Evolutionary conservation across 2,888 invertebrate genomes (phyloP), one percentile per base, ranked within the genome.

Genomic region (Cantharis lateralis): DNA sequence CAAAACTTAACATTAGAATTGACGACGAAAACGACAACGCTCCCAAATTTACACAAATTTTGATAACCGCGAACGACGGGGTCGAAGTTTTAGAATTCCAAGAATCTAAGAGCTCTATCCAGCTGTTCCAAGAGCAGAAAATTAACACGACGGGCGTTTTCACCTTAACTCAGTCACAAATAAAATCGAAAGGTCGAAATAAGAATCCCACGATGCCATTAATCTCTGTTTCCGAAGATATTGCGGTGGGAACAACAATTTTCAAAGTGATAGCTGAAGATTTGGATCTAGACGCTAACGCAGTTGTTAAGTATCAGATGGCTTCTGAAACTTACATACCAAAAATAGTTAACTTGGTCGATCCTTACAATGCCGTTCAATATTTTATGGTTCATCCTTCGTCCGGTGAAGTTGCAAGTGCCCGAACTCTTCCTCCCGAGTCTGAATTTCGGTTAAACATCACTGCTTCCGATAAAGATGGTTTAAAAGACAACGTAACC

Each of bases 1-100:
- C 94, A 0, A 92, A 93, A 83, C 86, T 97, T 10, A 92, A 91
- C 0, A 92, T 97, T 66, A 90, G 89, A 0, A 88, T 96, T 20
- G 90, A 92, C 4, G 97, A 97, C 85, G 93, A 93, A 84, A 97
- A 97, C 84, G 96, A 96, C 85, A 96, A 96, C 86, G 85, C 91
- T 13, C 95, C 95, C 0, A 89, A 89, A 71, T 95, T 94, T 82
- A 91, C 91, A 74, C 92, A 94, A 84, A 92, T 95, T 82, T 90
- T 92, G 0, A 91, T 95, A 61, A 92, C 93, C 4, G 90, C 93
- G 71, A 93, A 93, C 74, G 92, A 93, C 81, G 92, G 91, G 10
- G 89, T 94, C 18, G 91, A 93, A 76, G 90, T 95, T 28, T 84
- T 93, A 1, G 93, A 94, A 84, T 89, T 91, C 15, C 91, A 92